These are phyloP conservation scores for Eulacestoma nigropectus DNA, from an alignment of 2,113 vertebrate species.

Conservation along the genomic window DNA sequence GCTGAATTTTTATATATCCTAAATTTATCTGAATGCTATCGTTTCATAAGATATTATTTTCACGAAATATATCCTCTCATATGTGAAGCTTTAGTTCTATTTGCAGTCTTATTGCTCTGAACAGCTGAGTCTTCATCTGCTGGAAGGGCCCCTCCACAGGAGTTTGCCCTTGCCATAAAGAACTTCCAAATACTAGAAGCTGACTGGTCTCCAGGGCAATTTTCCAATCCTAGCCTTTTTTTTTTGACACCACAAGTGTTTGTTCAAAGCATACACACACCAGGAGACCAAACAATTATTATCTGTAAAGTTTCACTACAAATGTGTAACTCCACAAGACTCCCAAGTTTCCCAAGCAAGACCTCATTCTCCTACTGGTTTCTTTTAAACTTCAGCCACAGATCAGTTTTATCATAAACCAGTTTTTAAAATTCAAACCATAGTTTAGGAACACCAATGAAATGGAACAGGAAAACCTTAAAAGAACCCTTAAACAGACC, in stretches of 20 bases:
- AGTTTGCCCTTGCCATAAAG: neutral
- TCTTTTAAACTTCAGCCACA: neutral
- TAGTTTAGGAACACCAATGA: neutral
- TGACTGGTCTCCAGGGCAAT: neutral
- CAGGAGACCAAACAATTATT: neutral
- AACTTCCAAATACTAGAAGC: neutral
- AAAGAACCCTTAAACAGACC: neutral
- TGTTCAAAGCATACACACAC: neutral
- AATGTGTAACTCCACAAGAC: neutral
- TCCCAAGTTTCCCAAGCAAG: neutral
- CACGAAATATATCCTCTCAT: neutral
- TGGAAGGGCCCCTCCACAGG: neutral
- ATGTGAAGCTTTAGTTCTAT: neutral
- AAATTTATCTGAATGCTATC: neutral
- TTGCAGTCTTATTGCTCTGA: neutral
- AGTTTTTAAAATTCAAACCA: neutral
- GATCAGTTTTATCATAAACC: neutral
- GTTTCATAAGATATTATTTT: neutral
- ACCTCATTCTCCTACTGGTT: neutral
- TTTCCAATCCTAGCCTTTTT: neutral
- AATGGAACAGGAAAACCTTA: neutral
- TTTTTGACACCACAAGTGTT: neutral
- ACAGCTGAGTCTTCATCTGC: neutral
- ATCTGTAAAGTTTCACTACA: neutral
- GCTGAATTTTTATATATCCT: neutral